Base-by-base conservation (phyloP, 2,797 vertebrate genomes). In the Onychomys torridus region DNA sequence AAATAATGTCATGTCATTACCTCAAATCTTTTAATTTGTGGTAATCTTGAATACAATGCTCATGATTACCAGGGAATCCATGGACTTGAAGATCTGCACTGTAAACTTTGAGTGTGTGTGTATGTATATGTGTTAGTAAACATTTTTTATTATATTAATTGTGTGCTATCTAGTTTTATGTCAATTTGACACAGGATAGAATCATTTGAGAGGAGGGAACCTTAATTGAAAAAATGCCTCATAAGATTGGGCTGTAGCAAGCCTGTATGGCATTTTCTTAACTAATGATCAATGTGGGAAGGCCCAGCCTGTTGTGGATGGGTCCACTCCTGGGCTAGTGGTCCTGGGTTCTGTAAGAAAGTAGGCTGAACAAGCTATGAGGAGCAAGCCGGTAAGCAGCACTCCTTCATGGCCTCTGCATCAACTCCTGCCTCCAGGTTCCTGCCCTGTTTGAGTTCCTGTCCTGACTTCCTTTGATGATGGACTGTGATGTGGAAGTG, bases 1-100 rank as follows among this genome's bases (percentile, higher is more conserved):
- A 57, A 81, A 76, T 43, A 61, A 55, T 21, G 87, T 29, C 29
- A 55, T 21, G 87, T 29, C 29, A 55, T 90, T 81, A n/a, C n/a
- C 77, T 90, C 89, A 32, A 83, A 87, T 81, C 90, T 92, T 29
- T 52, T 91, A 34, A 92, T 92, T 63, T 88, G 65, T 93, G 67
- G 19, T 32, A 16, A 32, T 82, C 89, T 92, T 82, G 16, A 89
- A 6, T 82, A 34, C 90, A 90, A 89, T 88, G 81, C 5, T 91
- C n/a, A 19, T 29, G 16, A 94, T 43, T 75, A 13, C 63, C n/a
- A 61, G 32, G 12, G 32, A 34, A 27, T 67, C 32, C 34, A 11
- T n/a, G 27, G 19, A 69, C 61, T 89, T 85, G 32, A 76, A 81
- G 9, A 40, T 79, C 77, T 79, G 34, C 4, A 40, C 14, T 11